Conservation (phyloP, 2,113 vertebrate species). For the Misgurnus mizolepis region DNA sequence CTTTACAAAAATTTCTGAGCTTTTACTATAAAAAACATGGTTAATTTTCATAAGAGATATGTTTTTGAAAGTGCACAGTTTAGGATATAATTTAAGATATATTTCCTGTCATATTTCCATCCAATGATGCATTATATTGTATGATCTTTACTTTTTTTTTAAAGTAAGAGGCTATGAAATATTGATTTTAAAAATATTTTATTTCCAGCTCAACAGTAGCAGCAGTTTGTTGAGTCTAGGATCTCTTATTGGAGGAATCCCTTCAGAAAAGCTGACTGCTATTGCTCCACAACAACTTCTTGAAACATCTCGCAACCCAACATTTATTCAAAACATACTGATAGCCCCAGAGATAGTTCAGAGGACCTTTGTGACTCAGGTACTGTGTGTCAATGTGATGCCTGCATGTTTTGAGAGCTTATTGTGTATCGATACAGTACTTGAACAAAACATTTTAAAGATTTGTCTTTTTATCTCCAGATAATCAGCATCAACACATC, state of each 20-base stretch:
- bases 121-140: too few relatives aligned
- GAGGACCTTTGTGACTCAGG: slow-evolving; percentile 44
- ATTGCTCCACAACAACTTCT: neutral
- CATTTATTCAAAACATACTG: slow-evolving; percentile 36
- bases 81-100: too few relatives aligned
- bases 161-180: too few relatives aligned
- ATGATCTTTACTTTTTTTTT: too few relatives aligned
- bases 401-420: neutral
- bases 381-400: neutral
- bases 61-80: too few relatives aligned
- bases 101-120: too few relatives aligned
- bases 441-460: too few relatives aligned
- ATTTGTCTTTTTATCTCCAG: slow-evolving; percentile 5
- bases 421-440: too few relatives aligned
- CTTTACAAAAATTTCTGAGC: too few relatives aligned
- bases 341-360: slow-evolving; percentile 47
- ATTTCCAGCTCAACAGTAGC: slow-evolving; percentile 1
- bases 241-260: slow-evolving; percentile 42
- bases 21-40: too few relatives aligned
- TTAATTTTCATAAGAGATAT: too few relatives aligned
- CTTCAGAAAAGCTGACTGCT: neutral
- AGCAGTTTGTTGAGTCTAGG: slow-evolving; percentile 28
- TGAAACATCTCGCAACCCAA: neutral
- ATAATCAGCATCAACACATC: slow-evolving; percentile 3
- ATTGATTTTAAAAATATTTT: neutral